Base-by-base conservation (phyloP, 2,113 vertebrate species). In the Tamias sibiricus region DNA sequence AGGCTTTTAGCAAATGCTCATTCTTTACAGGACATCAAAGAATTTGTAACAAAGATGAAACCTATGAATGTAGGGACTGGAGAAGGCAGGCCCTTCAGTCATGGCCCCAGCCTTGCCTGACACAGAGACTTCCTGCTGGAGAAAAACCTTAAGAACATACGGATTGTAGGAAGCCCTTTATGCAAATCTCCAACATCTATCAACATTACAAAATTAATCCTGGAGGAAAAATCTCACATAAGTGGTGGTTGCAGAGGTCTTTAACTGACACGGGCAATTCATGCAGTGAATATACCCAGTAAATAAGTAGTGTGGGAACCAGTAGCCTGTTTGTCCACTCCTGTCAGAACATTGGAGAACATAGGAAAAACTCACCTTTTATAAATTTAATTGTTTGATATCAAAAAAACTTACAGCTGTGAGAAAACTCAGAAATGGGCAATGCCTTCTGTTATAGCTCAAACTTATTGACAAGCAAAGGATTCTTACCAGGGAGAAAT, bases 1-100 rank as follows among this genome's bases (percentile, higher is more conserved):
- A 79, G 59, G 35, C 90, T 66, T 88, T 88, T n/a, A 87, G n/a
- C 57, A 93, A 93, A 54, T 84, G n/a, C n/a, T 80, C 49, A 64
- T 40, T 47, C 6, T 49, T 87, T 84, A 57, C 28, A 44, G 52
- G 74, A 9, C 30, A 76, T 37, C 28, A 44, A 79, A 37, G 32
- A 77, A 72, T 85, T 75, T 42, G 19, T 64, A 64, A 66, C 40
- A 37, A 90, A 74, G 24, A 32, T 44, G 40, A 83, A 59, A 6
- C 13, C 32, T 22, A 19, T 49, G 32, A 87, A 30, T 68, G 66
- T 40, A 37, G 14, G 32, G 75, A 40, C 40, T 44, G 5, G 32
- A 74, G 44, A 54, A 95, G 28, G 74, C 9, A 44, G 91, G 40
- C n/a, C 4, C 57, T 26, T 83, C n/a, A 62, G 87, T 42, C 35